phyloP scores from a whole-genome alignment of 2,113 vertebrate species.

The Meriones unguiculatus region DNA sequence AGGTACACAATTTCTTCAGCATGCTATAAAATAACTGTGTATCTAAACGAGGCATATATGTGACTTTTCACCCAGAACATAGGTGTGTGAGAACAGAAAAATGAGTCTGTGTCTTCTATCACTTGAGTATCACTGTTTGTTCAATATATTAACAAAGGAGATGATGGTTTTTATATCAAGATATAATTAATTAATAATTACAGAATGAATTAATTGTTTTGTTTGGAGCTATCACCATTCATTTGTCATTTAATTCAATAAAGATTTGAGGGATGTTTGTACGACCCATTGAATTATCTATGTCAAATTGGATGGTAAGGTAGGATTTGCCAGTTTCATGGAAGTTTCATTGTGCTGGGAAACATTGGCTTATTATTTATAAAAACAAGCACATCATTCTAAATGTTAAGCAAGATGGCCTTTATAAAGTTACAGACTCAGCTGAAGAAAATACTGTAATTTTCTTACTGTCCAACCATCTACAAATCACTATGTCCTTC shows the following conservation, averaged over 20 bases:
- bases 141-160: background rate
- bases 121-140: conserved; percentile 19
- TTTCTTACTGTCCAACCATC: conserved; percentile 44
- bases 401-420: conserved; percentile 28
- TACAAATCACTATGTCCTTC: conserved; percentile 46
- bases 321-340: background rate
- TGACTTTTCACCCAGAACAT: conserved; percentile 16
- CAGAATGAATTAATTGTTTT: conserved; percentile 20
- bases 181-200: background rate
- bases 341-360: background rate
- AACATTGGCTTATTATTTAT: background rate
- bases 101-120: conserved; percentile 4
- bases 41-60: background rate
- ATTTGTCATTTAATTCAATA: conserved; percentile 24
- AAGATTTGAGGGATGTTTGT: background rate
- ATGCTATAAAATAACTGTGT: conserved; percentile 30
- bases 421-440: background rate
- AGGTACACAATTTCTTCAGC: background rate
- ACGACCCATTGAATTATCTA: conserved; percentile 5
- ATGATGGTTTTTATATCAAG: background rate
- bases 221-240: background rate
- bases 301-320: conserved; percentile 1
- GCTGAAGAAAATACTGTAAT: background rate
- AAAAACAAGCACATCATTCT: background rate
- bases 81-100: background rate